A percentile compares a stretch with the other conserved stretches of the same genome.
phyloP scores from a whole-genome alignment of 2,797 vertebrate species.

The Neostethus bicornis region DNA sequence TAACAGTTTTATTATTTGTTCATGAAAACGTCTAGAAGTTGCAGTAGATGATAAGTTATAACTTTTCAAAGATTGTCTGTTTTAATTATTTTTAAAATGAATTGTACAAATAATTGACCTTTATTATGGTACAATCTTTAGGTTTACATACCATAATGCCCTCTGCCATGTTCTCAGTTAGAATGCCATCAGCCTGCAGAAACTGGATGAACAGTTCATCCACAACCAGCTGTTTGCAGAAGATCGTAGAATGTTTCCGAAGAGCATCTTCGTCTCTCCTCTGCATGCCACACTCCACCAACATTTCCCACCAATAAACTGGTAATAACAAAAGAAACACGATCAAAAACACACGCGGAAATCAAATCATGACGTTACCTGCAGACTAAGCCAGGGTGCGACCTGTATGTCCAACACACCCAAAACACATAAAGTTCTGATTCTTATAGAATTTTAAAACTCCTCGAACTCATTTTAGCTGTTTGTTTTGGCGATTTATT shows the following conservation, averaged over 20 bases:
- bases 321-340: background rate
- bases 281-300: slow-evolving; percentile 78
- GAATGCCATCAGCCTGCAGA: slow-evolving; percentile 74
- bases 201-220: slow-evolving; percentile 78
- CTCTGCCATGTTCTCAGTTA: slow-evolving; percentile 82
- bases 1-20: no score
- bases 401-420: background rate
- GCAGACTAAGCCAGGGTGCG: background rate
- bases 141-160: slow-evolving; percentile 72
- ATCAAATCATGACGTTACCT: background rate
- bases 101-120: no score
- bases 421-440: background rate
- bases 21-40: no score
- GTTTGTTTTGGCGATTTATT: background rate
- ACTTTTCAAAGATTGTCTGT: no score
- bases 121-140: background rate
- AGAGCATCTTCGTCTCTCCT: slow-evolving; percentile 65
- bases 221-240: slow-evolving; percentile 80
- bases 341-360: background rate
- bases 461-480: background rate
- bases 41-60: no score
- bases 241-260: slow-evolving; percentile 49
- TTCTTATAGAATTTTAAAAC: background rate
- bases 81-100: no score
- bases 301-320: slow-evolving; percentile 57